Conservation (phyloP, 2,113 vertebrate genomes). For the Martes martes region DNA sequence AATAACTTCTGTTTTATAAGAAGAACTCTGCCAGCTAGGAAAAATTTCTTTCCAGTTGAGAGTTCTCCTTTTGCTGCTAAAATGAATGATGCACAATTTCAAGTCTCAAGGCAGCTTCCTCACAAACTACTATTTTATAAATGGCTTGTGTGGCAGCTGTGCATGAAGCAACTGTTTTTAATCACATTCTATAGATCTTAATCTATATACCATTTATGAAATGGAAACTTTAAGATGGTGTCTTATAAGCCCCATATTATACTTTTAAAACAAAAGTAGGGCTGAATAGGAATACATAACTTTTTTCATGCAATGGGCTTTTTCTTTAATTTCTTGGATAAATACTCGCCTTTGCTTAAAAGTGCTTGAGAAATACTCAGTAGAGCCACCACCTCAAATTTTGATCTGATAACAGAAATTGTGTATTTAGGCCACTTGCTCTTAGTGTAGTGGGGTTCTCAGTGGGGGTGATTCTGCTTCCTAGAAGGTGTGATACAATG, state of each 20-base stretch:
- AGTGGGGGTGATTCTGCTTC: background rate
- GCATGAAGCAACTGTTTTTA: background rate
- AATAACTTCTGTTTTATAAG: slow-evolving; percentile 4
- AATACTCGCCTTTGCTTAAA: background rate
- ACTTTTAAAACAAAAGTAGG: slow-evolving; percentile 13
- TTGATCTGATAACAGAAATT: background rate
- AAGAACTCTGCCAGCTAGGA: background rate
- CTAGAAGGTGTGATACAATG: background rate
- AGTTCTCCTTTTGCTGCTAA: background rate
- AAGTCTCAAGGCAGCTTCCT: background rate
- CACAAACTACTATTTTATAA: background rate
- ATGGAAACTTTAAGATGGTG: slow-evolving; percentile 32
- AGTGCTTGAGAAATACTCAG: background rate
- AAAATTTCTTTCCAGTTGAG: background rate
- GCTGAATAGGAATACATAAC: background rate
- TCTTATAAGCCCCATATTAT: background rate
- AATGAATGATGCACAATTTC: background rate
- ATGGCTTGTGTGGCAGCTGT: background rate
- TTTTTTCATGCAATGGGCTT: background rate
- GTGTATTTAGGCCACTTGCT: background rate
- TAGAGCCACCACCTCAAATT: background rate
- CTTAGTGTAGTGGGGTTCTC: background rate
- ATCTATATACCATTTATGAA: slow-evolving; percentile 44
- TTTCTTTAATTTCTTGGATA: background rate
- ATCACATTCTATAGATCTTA: background rate